Evolutionary conservation across 2,888 invertebrate genomes (phyloP).

Genomic region (Troilus luridus): DNA sequence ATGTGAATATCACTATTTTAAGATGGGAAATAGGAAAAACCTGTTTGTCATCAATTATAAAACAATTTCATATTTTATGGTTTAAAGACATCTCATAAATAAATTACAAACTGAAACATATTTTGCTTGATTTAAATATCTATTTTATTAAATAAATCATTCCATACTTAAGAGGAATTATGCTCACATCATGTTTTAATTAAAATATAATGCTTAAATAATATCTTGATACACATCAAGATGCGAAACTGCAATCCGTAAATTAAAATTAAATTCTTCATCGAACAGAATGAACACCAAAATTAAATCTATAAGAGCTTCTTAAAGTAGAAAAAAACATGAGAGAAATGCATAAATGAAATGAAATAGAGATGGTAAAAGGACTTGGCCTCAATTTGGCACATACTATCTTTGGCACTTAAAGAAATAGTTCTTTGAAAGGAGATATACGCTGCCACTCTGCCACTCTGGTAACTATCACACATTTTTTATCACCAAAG

Average conservation of each 20-base stretch:
- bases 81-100: neutral
- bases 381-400: conserved; percentile 51
- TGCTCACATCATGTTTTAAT: neutral
- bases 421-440: neutral
- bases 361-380: conserved; percentile 15
- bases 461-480: conserved; percentile 43
- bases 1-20: conserved; percentile 3
- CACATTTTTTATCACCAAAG: conserved; percentile 17
- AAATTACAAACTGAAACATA: conserved; percentile 10
- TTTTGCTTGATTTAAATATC: neutral
- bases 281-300: neutral
- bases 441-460: conserved; percentile 31
- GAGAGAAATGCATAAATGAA: neutral
- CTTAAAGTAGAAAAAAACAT: neutral
- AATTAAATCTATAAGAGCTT: conserved; percentile 16
- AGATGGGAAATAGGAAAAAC: neutral
- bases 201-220: neutral
- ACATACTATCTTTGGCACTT: conserved; percentile 58
- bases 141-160: neutral
- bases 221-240: neutral
- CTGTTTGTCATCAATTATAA: neutral
- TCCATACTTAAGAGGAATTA: neutral
- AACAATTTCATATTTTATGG: neutral
- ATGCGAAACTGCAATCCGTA: neutral
- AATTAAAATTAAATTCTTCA: neutral